Percentiles rank a stretch among this genome's conserved stretches.
Conservation (phyloP, 2,113 vertebrate genomes). For the Chinchilla lanigera region DNA sequence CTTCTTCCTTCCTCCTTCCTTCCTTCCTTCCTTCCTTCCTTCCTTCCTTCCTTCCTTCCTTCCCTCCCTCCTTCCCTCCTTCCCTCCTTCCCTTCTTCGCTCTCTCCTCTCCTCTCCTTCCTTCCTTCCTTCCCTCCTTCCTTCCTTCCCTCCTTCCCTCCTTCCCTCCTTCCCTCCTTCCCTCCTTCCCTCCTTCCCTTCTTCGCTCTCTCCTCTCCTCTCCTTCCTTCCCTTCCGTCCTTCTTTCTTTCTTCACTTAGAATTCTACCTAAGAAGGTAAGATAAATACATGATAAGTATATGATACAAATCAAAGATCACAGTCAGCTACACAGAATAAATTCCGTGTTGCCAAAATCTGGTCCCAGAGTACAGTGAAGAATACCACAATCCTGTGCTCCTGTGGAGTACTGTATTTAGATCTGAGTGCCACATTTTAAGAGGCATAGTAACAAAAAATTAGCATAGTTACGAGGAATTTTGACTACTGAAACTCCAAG, state of each 20-base stretch:
- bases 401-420: constrained; percentile 11
- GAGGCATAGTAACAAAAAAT: constrained; percentile 47
- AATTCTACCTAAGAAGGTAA: constrained; percentile 19
- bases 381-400: background rate
- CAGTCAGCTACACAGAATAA: background rate
- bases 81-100: background rate
- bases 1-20: fast-evolving
- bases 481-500: background rate
- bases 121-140: no score
- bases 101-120: no score
- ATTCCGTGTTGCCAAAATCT: constrained; percentile 8
- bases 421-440: background rate
- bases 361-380: background rate
- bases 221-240: no score
- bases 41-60: background rate
- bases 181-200: no score
- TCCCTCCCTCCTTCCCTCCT: no score
- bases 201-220: no score
- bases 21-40: background rate
- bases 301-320: constrained; percentile 7
- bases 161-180: background rate
- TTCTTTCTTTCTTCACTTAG: background rate
- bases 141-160: background rate
- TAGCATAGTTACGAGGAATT: constrained; percentile 24
- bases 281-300: background rate